Conservation (phyloP, 37 sponge, comb jelly and placozoan genomes). For the Cladorhizidae sp. region DNA sequence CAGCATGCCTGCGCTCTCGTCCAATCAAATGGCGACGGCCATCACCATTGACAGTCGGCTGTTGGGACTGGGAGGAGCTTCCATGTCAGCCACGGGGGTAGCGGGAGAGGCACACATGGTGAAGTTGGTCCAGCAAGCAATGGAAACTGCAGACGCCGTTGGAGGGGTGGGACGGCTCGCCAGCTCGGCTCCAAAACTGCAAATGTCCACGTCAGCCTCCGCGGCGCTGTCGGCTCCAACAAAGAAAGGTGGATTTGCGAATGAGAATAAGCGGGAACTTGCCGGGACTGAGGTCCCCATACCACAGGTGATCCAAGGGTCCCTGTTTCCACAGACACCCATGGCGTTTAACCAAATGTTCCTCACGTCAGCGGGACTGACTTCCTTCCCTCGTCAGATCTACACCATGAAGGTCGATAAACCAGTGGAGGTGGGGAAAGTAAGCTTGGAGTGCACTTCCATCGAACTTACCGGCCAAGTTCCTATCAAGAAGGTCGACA, state of each 20-base stretch:
- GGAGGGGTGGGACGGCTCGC: no score
- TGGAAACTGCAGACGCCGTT: not conserved
- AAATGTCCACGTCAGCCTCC: no score
- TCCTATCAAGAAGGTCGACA: conserved; percentile 42
- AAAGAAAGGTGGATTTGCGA: no score
- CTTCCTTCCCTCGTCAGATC: not conserved
- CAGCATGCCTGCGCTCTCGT: not conserved
- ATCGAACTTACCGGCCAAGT: conserved; percentile 50
- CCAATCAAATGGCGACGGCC: conserved; percentile 2
- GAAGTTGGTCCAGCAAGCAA: conserved; percentile 11
- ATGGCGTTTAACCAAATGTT: no score
- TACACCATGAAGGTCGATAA: conserved; percentile 30
- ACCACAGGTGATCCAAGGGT: no score
- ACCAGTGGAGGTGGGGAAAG: conserved; percentile 19
- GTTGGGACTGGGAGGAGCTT: not conserved
- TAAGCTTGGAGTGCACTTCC: conserved; percentile 45
- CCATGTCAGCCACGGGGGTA: not conserved
- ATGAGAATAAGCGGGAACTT: no score
- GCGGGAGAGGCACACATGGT: not conserved
- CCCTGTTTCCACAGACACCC: no score
- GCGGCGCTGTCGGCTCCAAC: no score
- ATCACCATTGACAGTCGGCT: not conserved
- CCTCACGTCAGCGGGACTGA: no score
- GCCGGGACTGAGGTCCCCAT: not conserved
- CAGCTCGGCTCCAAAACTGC: no score